A percentile compares a stretch with the other conserved stretches of the same genome.
Conservation (phyloP, 2,113 vertebrate genomes). For the Sprattus sprattus region DNA sequence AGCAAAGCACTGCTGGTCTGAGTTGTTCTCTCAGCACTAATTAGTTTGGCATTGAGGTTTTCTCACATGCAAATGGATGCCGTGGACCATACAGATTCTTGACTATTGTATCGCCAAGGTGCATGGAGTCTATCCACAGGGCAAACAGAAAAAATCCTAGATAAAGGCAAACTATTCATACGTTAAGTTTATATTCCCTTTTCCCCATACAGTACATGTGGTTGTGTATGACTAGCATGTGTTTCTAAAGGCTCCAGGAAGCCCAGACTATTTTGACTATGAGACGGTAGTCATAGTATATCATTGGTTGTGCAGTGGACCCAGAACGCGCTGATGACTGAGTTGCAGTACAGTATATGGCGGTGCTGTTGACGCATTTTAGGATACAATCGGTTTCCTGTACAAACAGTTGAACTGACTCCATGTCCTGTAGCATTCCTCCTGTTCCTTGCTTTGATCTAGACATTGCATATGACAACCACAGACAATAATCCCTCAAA, state of each 20-base stretch:
- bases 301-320: background rate
- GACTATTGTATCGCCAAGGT: no score
- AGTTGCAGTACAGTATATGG: background rate
- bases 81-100: no score
- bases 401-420: conserved; percentile 68
- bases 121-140: background rate
- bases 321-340: background rate
- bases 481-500: background rate
- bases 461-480: background rate
- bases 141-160: no score
- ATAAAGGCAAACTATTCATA: background rate
- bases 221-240: background rate
- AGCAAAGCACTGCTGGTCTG: no score
- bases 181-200: background rate
- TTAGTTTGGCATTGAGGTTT: no score
- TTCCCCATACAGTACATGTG: no score
- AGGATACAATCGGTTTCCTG: conserved; percentile 72
- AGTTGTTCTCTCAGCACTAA: no score
- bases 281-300: background rate
- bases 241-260: background rate
- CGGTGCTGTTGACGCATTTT: conserved; percentile 33
- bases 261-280: background rate
- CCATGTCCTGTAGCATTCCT: conserved; percentile 47
- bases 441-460: conserved; percentile 43
- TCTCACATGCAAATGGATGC: no score